Evolutionary conservation across 2,113 vertebrate genomes (phyloP).

Genomic region (Onychostruthus taczanowskii): DNA sequence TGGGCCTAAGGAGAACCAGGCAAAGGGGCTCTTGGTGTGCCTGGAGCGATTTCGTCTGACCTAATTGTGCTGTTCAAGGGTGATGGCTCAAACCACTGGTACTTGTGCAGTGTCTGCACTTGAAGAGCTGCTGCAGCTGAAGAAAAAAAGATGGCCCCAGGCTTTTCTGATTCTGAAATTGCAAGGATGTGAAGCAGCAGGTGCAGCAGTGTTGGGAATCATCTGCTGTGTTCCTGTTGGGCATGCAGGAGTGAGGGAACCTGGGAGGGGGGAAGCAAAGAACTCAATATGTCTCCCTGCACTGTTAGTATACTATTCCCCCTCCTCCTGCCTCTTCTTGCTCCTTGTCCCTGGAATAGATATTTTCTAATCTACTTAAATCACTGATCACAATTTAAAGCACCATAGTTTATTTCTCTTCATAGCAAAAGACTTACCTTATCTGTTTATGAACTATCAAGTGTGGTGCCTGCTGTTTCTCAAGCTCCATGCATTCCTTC

Average conservation of each 20-base stretch:
- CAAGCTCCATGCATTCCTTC: background rate
- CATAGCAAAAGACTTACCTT: background rate
- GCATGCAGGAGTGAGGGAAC: background rate
- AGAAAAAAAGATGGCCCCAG: background rate
- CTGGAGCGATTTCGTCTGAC: background rate
- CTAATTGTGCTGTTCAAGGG: background rate
- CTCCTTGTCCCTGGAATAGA: background rate
- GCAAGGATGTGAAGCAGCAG: background rate
- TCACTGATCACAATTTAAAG: background rate
- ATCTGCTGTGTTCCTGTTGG: background rate
- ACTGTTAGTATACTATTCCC: background rate
- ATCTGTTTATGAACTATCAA: constrained; percentile 13
- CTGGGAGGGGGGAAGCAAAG: background rate
- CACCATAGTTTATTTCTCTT: background rate
- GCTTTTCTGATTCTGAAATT: background rate
- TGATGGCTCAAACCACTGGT: background rate
- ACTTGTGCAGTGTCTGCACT: background rate
- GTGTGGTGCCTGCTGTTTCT: background rate
- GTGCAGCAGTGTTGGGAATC: background rate
- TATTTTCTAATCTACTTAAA: background rate
- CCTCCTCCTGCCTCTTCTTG: background rate
- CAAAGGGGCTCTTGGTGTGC: background rate
- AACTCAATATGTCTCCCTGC: accelerated
- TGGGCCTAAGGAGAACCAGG: background rate
- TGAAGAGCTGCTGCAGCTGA: background rate